A percentile compares a stretch with the other conserved stretches of the same genome.
Conservation (phyloP, 2,113 vertebrate genomes). For the Caloenas nicobarica region DNA sequence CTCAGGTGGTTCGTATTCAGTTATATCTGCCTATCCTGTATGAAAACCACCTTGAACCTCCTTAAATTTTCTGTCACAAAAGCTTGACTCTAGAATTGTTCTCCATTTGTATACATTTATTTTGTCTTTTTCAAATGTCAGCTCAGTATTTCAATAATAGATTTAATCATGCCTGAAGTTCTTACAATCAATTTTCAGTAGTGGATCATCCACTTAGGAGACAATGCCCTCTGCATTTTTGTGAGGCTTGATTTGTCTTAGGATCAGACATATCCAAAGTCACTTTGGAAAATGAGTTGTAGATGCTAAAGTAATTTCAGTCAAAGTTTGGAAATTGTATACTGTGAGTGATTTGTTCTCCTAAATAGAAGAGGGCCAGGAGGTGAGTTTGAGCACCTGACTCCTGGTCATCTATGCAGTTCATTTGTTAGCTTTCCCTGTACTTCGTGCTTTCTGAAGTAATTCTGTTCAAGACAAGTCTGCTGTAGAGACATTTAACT, state of each 20-base stretch:
- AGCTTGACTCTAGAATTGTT: neutral
- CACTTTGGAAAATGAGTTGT: neutral
- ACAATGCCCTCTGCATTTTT: neutral
- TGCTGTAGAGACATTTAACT: neutral
- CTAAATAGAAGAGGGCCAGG: neutral
- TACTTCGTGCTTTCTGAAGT: neutral
- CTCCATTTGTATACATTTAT: neutral
- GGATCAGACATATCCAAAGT: neutral
- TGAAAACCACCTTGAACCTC: neutral
- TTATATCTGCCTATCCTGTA: neutral
- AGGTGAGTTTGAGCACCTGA: neutral
- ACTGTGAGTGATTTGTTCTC: neutral
- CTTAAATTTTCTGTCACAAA: neutral
- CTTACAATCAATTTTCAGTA: neutral
- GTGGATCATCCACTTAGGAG: neutral
- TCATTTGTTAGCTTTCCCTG: neutral
- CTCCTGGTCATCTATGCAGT: neutral
- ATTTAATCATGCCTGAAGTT: neutral
- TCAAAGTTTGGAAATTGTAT: neutral
- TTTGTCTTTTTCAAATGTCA: conserved; percentile 13
- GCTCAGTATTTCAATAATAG: conserved; percentile 4
- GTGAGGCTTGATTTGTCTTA: neutral
- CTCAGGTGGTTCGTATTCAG: neutral
- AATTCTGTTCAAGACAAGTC: neutral
- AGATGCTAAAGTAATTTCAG: neutral